Evolutionary conservation across 2,888 invertebrate genomes (phyloP).

Genomic region (Lycocerus yunnanus): DNA sequence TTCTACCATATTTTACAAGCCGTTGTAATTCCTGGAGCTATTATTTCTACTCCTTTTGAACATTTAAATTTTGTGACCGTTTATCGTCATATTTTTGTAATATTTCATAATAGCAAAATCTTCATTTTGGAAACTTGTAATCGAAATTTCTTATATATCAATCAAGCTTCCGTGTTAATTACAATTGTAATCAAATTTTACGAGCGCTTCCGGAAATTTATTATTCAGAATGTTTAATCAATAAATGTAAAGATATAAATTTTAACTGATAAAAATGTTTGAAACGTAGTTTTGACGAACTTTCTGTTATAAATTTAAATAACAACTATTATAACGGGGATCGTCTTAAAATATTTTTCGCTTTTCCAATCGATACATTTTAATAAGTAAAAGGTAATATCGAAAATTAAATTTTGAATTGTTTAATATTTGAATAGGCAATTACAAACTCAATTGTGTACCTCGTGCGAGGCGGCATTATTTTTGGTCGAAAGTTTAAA

Average conservation of each 20-base stretch:
- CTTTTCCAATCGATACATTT: not conserved
- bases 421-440: not conserved
- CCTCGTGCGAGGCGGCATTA: not conserved
- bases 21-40: not conserved
- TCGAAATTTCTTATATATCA: not conserved
- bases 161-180: slow-evolving; percentile 2
- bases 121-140: not conserved
- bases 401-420: not conserved
- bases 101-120: not conserved
- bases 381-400: not conserved
- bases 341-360: not conserved
- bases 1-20: not conserved
- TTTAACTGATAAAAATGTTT: not conserved
- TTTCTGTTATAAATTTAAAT: not conserved
- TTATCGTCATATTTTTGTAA: not conserved
- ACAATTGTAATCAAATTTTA: slow-evolving; percentile 4
- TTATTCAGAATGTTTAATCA: slow-evolving; percentile 4
- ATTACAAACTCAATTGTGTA: not conserved
- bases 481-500: not conserved
- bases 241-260: slow-evolving; percentile 1
- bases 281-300: not conserved
- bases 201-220: slow-evolving; percentile 3
- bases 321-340: not conserved
- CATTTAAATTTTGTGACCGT: not conserved
- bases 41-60: not conserved